phyloP scores from a whole-genome alignment of 2,888 invertebrate genomes.

The Monoplex corrugatus region DNA sequence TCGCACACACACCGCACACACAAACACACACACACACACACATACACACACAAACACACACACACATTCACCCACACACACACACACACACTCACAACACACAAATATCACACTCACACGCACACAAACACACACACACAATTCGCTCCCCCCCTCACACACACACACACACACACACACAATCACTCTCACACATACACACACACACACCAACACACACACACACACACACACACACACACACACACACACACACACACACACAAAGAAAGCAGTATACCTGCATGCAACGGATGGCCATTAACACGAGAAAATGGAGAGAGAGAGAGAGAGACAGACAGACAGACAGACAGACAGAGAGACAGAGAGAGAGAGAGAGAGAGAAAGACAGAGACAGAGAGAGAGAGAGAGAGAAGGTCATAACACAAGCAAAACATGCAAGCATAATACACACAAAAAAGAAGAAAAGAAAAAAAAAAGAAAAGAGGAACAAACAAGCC shows the following conservation, averaged over 20 bases:
- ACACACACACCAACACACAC: background rate
- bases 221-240: background rate
- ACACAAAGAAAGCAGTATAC: too few relatives aligned
- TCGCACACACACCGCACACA: background rate
- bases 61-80: background rate
- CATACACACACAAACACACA: background rate
- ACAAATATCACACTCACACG: background rate
- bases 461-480: too few relatives aligned
- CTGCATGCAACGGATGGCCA: too few relatives aligned
- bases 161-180: background rate
- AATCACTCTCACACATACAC: background rate
- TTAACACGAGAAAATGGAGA: too few relatives aligned
- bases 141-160: too few relatives aligned
- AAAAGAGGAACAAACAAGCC: too few relatives aligned
- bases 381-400: too few relatives aligned
- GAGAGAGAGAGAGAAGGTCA: too few relatives aligned
- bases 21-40: conserved; percentile 3
- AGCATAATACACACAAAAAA: background rate
- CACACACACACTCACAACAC: background rate
- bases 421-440: background rate
- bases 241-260: background rate
- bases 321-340: too few relatives aligned
- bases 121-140: background rate
- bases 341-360: too few relatives aligned
- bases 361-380: too few relatives aligned